Base-by-base conservation (phyloP, 2,113 vertebrate species). In the Scortum barcoo region DNA sequence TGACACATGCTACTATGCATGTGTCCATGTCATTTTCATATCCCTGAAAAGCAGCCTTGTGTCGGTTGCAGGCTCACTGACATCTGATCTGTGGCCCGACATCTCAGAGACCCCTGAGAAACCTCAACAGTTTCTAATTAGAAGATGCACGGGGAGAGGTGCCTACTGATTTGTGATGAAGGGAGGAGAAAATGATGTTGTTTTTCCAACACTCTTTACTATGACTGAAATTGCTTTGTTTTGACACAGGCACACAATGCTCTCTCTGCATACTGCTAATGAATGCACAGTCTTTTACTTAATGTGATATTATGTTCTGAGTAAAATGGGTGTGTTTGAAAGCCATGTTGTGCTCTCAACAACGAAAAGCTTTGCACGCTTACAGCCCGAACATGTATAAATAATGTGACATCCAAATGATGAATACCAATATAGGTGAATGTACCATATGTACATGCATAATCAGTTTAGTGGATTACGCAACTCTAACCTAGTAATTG, bases 121-220 rank as follows among this genome's bases (percentile, higher is more conserved):
- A 84, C 60, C 74, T 78, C 56, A 71, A 62, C 26, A 40, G 40
- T 28, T 70, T 53, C 75, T 84, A 79, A 90, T 91, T 86, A 91
- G 19, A 66, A 66, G 58, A 79, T 36, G 30, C 30, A 30, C 22
- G 56, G 44, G 14, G 19, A 26, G 44, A 56, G 50, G 46, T 20
- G 46, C 50, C 48, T 76, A 20, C 62, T 58, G n/a, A 53, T 67
- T 58, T 33, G 40, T 63, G 50, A 79, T 61, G 22, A 77, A 63
- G 26, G 22, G 74, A 63, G 26, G n/a, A 61, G 44, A 44, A 58
- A 48, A 84, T 38, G 0, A 50, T 40, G 19, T 20, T 54, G 20
- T 57, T 70, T 24, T 36, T 69, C 28, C 20, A 63, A 46, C 17
- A 13, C 17, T 50, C 4, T 36, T 42, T 24, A 75, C 12, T 54